Percentiles rank a stretch among this genome's conserved stretches.
phyloP scores from a whole-genome alignment of 2,797 vertebrate genomes.

The Corythornis leucogaster region DNA sequence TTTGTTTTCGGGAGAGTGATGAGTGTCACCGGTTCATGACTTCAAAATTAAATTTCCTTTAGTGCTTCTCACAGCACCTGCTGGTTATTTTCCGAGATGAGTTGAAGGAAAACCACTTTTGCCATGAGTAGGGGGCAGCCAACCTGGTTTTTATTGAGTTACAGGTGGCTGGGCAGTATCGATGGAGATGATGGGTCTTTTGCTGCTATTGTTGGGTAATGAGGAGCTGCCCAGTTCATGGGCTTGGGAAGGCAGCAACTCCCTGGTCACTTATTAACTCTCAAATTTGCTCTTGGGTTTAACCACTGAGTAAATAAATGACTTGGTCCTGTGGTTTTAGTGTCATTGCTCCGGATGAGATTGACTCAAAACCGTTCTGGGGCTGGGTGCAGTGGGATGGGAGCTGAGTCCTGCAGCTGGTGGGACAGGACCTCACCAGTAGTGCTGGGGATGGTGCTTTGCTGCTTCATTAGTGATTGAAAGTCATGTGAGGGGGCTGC shows the following conservation, averaged over 20 bases:
- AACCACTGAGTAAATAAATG: background rate
- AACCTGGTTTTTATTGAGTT: background rate
- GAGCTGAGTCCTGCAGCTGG: fast-evolving
- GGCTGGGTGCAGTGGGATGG: background rate
- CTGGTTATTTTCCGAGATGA: conserved; percentile 15
- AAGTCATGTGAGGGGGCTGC: fast-evolving
- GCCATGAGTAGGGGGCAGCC: background rate
- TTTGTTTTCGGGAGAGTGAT: conserved; percentile 63
- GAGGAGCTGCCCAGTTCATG: conserved; percentile 12
- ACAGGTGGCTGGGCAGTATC: background rate
- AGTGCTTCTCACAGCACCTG: background rate
- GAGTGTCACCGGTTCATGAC: conserved; percentile 25
- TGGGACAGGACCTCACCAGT: fast-evolving
- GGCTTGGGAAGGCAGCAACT: background rate
- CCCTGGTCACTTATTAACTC: conserved; percentile 40
- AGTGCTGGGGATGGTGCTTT: background rate
- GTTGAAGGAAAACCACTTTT: background rate
- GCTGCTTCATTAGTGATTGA: background rate
- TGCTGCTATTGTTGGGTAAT: background rate
- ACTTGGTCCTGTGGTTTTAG: background rate
- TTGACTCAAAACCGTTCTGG: fast-evolving
- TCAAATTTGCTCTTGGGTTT: background rate
- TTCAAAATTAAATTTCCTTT: conserved; percentile 56
- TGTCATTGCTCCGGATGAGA: background rate
- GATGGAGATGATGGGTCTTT: background rate